phyloP scores from a whole-genome alignment of 2,888 invertebrate species.

The Himalopsyche tibetana region DNA sequence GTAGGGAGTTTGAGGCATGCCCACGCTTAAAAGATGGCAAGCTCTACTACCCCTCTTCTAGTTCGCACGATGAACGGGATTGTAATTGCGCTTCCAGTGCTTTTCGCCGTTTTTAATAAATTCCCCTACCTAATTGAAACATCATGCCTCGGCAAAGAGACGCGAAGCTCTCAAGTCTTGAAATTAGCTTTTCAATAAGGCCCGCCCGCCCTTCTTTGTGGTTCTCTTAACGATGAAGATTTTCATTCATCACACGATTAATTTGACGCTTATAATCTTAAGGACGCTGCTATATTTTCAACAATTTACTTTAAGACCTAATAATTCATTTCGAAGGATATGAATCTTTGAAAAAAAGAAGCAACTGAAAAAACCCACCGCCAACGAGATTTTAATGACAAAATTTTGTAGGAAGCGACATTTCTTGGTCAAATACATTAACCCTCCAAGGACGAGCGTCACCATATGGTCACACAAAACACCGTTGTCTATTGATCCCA shows the following conservation, averaged over 20 bases:
- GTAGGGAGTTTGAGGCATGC: not conserved
- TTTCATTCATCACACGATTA: constrained; percentile 22
- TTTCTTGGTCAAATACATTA: too few species aligned
- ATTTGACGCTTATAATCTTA: constrained; percentile 31
- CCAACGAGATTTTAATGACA: too few species aligned
- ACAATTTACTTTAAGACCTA: not conserved
- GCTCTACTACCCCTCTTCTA: not conserved
- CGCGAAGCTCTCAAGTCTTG: constrained; percentile 8
- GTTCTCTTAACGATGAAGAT: constrained; percentile 8
- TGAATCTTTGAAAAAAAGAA: not conserved
- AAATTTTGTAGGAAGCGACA: too few species aligned
- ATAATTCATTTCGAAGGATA: not conserved
- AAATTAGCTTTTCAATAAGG: constrained; percentile 26
- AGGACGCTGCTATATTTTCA: not conserved
- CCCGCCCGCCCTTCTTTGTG: not conserved
- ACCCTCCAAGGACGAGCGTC: too few species aligned
- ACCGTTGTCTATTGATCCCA: too few species aligned
- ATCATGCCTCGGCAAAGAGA: constrained; percentile 9
- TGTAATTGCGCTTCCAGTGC: constrained; percentile 28
- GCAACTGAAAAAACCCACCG: too few species aligned
- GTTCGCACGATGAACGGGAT: constrained; percentile 4
- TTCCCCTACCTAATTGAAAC: constrained; percentile 48
- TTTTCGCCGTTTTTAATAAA: constrained; percentile 40
- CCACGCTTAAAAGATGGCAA: not conserved
- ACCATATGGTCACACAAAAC: too few species aligned